Conservation (phyloP, 1,140 invertebrate genomes). For the Onthophagus taurus region DNA sequence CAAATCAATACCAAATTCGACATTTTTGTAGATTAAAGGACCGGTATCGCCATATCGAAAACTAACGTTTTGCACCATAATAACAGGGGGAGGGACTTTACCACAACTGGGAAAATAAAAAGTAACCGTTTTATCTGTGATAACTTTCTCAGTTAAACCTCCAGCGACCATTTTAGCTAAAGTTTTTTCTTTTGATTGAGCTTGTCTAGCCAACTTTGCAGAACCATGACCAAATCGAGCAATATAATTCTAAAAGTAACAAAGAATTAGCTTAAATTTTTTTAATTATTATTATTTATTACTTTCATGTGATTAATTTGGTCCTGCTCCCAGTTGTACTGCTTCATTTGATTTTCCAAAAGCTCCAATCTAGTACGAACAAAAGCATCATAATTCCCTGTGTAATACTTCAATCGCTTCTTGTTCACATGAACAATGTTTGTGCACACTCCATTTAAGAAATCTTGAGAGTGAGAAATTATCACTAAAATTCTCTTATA, state of each 20-base stretch:
- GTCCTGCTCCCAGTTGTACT: conserved; percentile 99
- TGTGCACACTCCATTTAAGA: conserved; percentile 97
- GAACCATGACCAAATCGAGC: conserved; percentile 98
- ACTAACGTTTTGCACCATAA: conserved; percentile 97
- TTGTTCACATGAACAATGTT: conserved; percentile 96
- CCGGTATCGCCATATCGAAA: conserved; percentile 84
- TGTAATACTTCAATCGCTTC: conserved; percentile 90
- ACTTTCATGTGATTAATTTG: conserved; percentile 99
- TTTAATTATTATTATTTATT: conserved; percentile 17
- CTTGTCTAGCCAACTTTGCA: conserved; percentile 95
- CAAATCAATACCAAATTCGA: conserved; percentile 98
- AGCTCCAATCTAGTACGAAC: conserved; percentile 86
- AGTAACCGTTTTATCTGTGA: conserved; percentile 78
- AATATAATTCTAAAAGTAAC: conserved; percentile 86
- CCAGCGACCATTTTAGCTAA: conserved; percentile 98
- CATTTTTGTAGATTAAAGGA: conserved; percentile 92
- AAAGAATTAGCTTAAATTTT: neutral
- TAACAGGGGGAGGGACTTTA: conserved; percentile 94
- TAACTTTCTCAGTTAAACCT: conserved; percentile 76
- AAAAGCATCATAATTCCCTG: conserved; percentile 93
- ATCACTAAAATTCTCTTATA: conserved; percentile 97
- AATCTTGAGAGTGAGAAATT: conserved; percentile 99
- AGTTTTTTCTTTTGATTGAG: conserved; percentile 99
- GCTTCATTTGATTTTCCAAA: conserved; percentile 97
- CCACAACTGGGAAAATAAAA: conserved; percentile 98